phyloP scores from a whole-genome alignment of 2,797 vertebrate genomes.

The Tragelaphus oryx region DNA sequence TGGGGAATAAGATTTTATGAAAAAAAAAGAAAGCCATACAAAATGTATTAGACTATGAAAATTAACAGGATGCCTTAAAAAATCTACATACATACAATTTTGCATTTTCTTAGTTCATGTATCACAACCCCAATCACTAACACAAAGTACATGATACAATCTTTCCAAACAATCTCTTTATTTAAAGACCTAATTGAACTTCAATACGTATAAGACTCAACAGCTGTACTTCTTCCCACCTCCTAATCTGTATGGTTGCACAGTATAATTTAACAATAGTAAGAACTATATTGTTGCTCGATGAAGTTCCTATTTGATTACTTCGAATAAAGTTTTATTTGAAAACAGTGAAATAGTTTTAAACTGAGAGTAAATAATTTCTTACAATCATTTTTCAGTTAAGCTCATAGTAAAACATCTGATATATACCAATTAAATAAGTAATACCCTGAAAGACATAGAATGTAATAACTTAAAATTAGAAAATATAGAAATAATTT shows the following conservation, averaged over 20 bases:
- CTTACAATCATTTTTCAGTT: neutral
- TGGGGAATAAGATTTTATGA: neutral
- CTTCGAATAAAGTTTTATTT: neutral
- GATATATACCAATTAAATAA: neutral
- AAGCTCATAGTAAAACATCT: neutral
- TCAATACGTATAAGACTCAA: neutral
- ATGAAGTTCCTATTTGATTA: neutral
- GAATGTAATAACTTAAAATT: neutral
- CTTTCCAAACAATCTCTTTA: neutral
- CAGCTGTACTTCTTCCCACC: neutral
- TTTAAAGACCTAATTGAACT: neutral
- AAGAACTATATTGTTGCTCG: neutral
- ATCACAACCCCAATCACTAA: neutral
- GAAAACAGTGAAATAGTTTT: neutral
- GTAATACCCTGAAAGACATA: neutral
- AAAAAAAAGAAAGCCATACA: neutral
- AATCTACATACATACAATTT: neutral
- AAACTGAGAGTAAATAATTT: neutral
- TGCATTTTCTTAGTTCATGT: neutral
- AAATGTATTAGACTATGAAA: neutral
- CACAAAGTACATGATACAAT: neutral
- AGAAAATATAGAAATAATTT: neutral
- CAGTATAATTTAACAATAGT: neutral
- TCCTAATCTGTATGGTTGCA: too few relatives aligned
- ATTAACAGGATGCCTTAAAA: neutral